Evolutionary conservation across 2,888 invertebrate genomes (phyloP).

Genomic region (Eledone cirrhosa): DNA sequence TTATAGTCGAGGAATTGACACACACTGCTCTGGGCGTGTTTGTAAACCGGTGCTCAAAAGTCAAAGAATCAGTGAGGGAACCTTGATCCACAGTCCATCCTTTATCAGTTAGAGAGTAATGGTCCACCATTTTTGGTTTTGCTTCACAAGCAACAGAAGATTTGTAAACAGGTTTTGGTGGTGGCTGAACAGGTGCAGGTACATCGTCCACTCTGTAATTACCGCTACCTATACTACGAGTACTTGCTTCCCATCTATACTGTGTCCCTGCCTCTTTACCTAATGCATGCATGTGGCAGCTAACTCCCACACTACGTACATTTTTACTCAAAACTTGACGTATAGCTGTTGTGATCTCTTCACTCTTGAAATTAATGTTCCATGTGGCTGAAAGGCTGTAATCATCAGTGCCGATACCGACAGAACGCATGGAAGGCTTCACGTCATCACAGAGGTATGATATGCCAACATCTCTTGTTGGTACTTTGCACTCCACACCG

Average conservation of each 20-base stretch:
- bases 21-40: conserved; percentile 50
- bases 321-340: conserved; percentile 57
- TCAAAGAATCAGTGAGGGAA: conserved; percentile 51
- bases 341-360: conserved; percentile 55
- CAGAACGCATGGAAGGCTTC: conserved; percentile 55
- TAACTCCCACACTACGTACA: conserved; percentile 58
- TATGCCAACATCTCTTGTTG: conserved; percentile 64
- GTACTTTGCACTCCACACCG: conserved; percentile 56
- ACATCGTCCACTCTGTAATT: conserved; percentile 54
- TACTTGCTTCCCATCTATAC: conserved; percentile 38
- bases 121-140: conserved; percentile 49
- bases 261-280: conserved; percentile 44
- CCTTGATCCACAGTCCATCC: conserved; percentile 54
- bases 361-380: conserved; percentile 52
- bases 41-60: conserved; percentile 45
- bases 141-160: conserved; percentile 56
- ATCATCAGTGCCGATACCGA: conserved; percentile 62
- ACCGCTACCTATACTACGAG: conserved; percentile 54
- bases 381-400: conserved; percentile 44
- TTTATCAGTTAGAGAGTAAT: conserved; percentile 50
- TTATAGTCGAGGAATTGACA: conserved; percentile 54
- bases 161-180: conserved; percentile 46
- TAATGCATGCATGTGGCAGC: conserved; percentile 49
- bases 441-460: conserved; percentile 59
- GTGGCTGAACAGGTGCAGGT: conserved; percentile 51